A percentile compares a stretch with the other conserved stretches of the same genome.
Evolutionary conservation across 2,113 vertebrate species (phyloP).

Genomic region (Myxocyprinus asiaticus): DNA sequence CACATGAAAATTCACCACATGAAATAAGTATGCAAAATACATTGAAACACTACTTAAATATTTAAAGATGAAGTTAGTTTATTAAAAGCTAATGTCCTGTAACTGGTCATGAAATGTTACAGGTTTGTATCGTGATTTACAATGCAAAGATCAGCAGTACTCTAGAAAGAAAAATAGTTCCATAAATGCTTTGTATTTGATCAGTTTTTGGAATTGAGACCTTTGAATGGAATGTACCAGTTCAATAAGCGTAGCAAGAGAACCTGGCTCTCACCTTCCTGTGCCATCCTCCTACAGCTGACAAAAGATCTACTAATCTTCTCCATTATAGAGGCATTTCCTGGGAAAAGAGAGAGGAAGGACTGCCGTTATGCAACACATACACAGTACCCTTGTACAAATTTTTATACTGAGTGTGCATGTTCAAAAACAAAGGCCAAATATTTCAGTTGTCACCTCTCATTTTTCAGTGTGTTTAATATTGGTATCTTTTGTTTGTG

Average conservation of each 20-base stretch:
- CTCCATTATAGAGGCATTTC: conserved; percentile 75
- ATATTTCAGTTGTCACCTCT: too few relatives aligned
- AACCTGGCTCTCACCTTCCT: conserved; percentile 10
- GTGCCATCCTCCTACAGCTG: conserved; percentile 62
- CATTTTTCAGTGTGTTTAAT: too few relatives aligned
- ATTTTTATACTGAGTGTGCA: too few relatives aligned
- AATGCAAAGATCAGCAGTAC: background rate
- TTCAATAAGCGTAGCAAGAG: background rate
- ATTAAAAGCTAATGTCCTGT: background rate
- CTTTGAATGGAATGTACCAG: too few relatives aligned
- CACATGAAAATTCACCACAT: background rate
- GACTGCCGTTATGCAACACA: background rate
- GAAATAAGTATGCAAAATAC: background rate
- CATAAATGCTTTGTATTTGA: background rate
- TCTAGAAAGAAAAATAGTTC: background rate
- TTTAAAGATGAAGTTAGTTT: background rate
- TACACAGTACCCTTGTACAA: background rate
- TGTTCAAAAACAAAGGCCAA: too few relatives aligned
- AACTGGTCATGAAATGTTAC: conserved; percentile 11
- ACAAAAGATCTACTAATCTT: conserved; percentile 72
- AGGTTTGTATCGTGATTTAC: conserved; percentile 3
- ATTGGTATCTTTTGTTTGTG: background rate
- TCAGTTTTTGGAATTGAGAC: too few relatives aligned
- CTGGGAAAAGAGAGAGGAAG: conserved; percentile 51
- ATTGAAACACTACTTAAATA: background rate